Base-by-base conservation (phyloP, 2,797 vertebrate genomes). In the Rhodeus uyekii region DNA sequence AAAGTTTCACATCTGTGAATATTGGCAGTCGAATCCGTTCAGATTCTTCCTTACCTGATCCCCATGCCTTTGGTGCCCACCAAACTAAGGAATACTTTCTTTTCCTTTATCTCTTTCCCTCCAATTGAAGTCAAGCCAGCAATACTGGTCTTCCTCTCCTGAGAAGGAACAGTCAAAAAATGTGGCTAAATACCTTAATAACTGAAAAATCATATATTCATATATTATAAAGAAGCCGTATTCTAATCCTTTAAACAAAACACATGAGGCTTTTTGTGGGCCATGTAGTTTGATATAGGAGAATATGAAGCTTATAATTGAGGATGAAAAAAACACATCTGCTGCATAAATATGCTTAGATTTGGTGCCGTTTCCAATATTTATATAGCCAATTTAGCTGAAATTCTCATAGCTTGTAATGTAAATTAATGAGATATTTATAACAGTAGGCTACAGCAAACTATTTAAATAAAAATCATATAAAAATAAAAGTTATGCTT, bases 61-160 rank as follows among this genome's bases (percentile, higher is more conserved):
- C 98, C 98, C 93, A 99, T 97, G 19, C 97, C 98, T 87, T 94
- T 96, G 61, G 96, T 96, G 32, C 98, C 98, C 82, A 98, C 96
- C 48, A 99, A 93, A 87, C 97, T 99, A 87, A 99, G 96, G 89
- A 99, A 99, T 58, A 99, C 95, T 86, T 99, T 99, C 89, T 99
- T 99, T 91, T 99, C 98, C 86, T 96, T 98, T 77, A 92, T 95
- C 63, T 97, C 95, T 73, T 92, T 95, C 63, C 93, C 96, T 87
- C 95, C 94, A 38, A 95, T 90, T 13, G 96, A 98, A 2, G 93
- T 92, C 48, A 97, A 86, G 24, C 96, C 97, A 76, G 96, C 96
- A 79, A 98, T n/a, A 3, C 96, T 97, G 90, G 83, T 95, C 87
- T 94, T 96, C 42, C 91, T 96, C 36, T 96, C 97, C 98, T 99